Conservation (phyloP, 2,888 invertebrate species). For the Brachynemurus nebulosus region DNA sequence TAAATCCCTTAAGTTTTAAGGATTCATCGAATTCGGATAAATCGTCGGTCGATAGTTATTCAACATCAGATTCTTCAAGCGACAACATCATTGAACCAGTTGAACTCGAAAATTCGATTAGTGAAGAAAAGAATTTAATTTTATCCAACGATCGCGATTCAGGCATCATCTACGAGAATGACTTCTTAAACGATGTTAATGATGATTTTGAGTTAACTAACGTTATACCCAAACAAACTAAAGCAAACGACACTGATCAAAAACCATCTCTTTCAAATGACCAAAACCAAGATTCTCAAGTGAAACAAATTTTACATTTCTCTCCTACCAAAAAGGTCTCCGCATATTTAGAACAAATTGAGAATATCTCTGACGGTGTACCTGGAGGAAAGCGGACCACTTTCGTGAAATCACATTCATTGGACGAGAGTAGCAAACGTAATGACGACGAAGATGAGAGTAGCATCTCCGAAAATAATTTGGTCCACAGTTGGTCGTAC, state of each 20-base stretch:
- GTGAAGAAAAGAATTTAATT: conserved; percentile 1
- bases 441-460: conserved; percentile 11
- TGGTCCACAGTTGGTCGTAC: conserved; percentile 43
- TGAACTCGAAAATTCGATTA: not conserved
- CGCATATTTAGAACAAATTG: conserved; percentile 26
- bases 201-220: conserved; percentile 9
- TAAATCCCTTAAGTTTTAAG: conserved; percentile 31
- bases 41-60: conserved; percentile 28
- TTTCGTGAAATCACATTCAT: conserved; percentile 29
- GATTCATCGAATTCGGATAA: conserved; percentile 23
- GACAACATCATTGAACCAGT: conserved; percentile 20
- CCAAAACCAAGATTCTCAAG: not conserved
- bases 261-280: conserved; percentile 1
- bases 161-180: conserved; percentile 4
- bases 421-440: conserved; percentile 29
- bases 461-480: conserved; percentile 28
- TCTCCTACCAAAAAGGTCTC: conserved; percentile 8
- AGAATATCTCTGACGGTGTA: conserved; percentile 29
- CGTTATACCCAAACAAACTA: conserved; percentile 1
- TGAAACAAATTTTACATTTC: conserved; percentile 2
- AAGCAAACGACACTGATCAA: not conserved
- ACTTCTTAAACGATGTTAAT: not conserved
- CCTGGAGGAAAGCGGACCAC: conserved; percentile 13
- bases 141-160: conserved; percentile 7
- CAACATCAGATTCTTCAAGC: conserved; percentile 21